These are phyloP conservation scores for Drosophila sordidula DNA, from an alignment of 2,888 invertebrate genomes.

Conservation along the genomic window DNA sequence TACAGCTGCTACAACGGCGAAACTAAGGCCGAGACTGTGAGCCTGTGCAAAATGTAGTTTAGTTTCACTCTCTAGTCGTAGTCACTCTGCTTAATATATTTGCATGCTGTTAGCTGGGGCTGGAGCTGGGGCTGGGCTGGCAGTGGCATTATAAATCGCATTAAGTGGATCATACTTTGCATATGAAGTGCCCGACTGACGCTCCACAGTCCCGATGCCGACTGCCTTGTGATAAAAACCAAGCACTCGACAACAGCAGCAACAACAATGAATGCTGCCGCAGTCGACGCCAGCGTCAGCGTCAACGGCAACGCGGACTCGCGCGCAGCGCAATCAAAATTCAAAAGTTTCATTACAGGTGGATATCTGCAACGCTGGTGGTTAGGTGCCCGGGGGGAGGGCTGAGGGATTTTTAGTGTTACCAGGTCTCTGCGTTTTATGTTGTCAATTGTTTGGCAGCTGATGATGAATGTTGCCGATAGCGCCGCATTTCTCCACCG, in stretches of 20 bases:
- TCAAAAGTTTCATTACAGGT: conserved; percentile 81
- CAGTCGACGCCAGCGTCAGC: background rate
- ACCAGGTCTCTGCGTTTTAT: conserved; percentile 36
- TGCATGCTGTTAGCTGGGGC: conserved; percentile 41
- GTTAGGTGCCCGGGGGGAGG: too few relatives aligned
- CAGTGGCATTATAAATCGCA: conserved; percentile 76
- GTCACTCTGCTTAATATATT: conserved; percentile 61
- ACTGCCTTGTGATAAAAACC: conserved; percentile 62
- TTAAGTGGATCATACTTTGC: conserved; percentile 82
- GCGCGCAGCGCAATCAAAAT: conserved; percentile 69
- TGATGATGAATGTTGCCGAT: conserved; percentile 78
- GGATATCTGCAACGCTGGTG: conserved; percentile 26
- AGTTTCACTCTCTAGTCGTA: conserved; percentile 35
- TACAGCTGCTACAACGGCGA: conserved; percentile 39
- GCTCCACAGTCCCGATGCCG: conserved; percentile 34
- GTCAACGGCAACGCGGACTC: background rate
- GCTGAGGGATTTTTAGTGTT: conserved; percentile 38
- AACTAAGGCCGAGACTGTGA: background rate
- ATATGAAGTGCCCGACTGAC: conserved; percentile 70
- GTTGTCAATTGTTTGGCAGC: conserved; percentile 79
- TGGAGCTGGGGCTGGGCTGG: background rate
- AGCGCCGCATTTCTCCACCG: conserved; percentile 40
- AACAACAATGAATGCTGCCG: conserved; percentile 43
- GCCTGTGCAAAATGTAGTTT: conserved; percentile 37
- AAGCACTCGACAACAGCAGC: conserved; percentile 44